Evolutionary conservation across 2,797 vertebrate species (phyloP), one percentile per base, ranked within the genome.

Genomic region (Rhinogobio ventralis): DNA sequence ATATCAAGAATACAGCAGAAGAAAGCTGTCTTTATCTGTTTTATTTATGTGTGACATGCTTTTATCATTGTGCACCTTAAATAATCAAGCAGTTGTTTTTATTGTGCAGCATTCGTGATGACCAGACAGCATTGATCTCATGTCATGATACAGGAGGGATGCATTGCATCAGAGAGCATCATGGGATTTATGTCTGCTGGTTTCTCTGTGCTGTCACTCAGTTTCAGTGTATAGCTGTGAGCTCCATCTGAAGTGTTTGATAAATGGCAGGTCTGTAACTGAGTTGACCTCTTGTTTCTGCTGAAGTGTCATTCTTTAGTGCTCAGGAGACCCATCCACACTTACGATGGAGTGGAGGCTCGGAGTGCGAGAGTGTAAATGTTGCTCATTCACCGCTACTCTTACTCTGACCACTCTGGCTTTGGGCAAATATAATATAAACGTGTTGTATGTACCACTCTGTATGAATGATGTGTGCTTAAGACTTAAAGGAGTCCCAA

Each of bases 221-320:
- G 39, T 14, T 79, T 68, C 81, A 77, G 80, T 49, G 30, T 62
- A 45, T 55, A 42, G 77, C 82, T 66, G 55, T 66, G 51, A 60
- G 55, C 67, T 85, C 10, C 42, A 45, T 79, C 79, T 81, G 69
- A 81, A 81, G 83, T 74, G 76, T 86, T 83, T 89, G 89, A 89
- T 87, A 85, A 86, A 90, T 89, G 87, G 85, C 86, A 78, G 86
- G 83, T 85, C 86, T 76, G 66, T 72, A 55, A 45, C 85, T 36
- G 30, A 69, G 79, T 69, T 84, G 86, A 89, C 87, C 85, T 87
- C 85, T 74, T 49, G 74, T 88, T 85, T 83, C 87, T 80, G 83
- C 88, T 89, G 75, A 86, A 89, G 87, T 89, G 88, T 71, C 79
- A 82, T 88, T 88, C 84, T 78, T 79, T 79, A 66, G 81, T 51